Percentiles rank a stretch among this genome's conserved stretches.
Evolutionary conservation across 2,113 vertebrate species (phyloP).

Genomic region (Hassar affinis): DNA sequence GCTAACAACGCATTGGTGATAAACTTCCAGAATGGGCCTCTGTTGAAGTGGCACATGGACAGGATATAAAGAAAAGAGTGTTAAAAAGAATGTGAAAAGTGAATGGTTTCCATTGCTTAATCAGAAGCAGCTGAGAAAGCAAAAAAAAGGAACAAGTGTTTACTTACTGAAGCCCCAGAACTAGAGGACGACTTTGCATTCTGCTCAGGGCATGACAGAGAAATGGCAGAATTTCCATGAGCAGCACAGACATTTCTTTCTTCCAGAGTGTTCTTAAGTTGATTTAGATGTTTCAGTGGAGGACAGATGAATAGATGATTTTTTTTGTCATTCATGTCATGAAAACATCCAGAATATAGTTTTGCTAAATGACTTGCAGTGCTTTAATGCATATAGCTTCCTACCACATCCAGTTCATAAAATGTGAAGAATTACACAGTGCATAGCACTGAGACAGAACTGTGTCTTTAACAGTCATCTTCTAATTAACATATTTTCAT

Average conservation of each 20-base stretch:
- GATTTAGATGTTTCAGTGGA: conserved; percentile 21
- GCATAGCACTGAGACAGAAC: conserved; percentile 77
- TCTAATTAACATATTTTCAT: conserved; percentile 89
- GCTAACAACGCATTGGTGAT: conserved; percentile 72
- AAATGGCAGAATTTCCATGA: conserved; percentile 33
- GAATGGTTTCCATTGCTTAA: conserved; percentile 63
- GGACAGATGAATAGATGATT: conserved; percentile 3
- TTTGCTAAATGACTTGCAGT: conserved; percentile 62
- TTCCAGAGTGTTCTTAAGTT: conserved; percentile 18
- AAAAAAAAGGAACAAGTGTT: conserved; percentile 57
- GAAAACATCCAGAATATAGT: conserved; percentile 33
- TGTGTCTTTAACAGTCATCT: conserved; percentile 77
- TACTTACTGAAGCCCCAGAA: conserved; percentile 55
- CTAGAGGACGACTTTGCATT: conserved; percentile 31
- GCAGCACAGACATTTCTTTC: conserved; percentile 19
- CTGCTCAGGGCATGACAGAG: conserved; percentile 12
- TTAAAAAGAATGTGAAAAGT: conserved; percentile 42
- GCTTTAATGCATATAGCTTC: conserved; percentile 63
- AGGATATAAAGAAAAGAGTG: conserved; percentile 50
- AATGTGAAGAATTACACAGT: conserved; percentile 86
- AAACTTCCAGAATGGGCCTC: conserved; percentile 72
- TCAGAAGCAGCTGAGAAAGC: conserved; percentile 67
- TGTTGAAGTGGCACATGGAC: conserved; percentile 59
- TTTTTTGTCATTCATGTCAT: background rate
- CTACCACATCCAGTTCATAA: conserved; percentile 74